phyloP scores from a whole-genome alignment of 1,140 invertebrate genomes.

The Musca vetustissima region DNA sequence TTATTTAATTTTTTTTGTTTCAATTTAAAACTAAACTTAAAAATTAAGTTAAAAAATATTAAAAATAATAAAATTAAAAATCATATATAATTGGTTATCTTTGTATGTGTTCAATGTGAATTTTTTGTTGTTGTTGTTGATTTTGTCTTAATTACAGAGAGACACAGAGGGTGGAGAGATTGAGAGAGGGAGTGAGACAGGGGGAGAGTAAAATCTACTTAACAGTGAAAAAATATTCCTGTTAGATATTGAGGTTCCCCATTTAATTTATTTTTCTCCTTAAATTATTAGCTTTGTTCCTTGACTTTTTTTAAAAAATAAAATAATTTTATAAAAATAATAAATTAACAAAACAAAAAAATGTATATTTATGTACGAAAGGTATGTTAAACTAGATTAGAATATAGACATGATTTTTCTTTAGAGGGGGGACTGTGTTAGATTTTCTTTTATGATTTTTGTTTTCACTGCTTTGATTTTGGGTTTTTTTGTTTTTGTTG shows the following conservation, averaged over 20 bases:
- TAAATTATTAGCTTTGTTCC: not conserved
- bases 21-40: constrained; percentile 1
- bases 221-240: not conserved
- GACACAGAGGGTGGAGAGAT: not conserved
- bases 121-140: no score
- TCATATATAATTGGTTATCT: not conserved
- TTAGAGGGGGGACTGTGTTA: no score
- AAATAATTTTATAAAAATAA: not conserved
- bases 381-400: no score
- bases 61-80: not conserved
- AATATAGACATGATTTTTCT: no score
- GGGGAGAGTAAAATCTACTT: not conserved
- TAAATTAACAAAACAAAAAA: not conserved
- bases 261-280: not conserved
- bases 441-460: no score
- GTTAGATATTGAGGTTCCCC: not conserved
- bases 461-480: no score
- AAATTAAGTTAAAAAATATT: not conserved
- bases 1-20: not conserved
- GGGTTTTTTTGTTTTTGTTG: no score
- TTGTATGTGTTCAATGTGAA: not conserved
- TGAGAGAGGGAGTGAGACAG: not conserved
- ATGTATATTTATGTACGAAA: no score
- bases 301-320: not conserved
- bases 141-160: not conserved